A percentile compares a stretch with the other conserved stretches of the same genome.
phyloP scores from a whole-genome alignment of 2,888 invertebrate genomes.

The Spilarctia lutea region DNA sequence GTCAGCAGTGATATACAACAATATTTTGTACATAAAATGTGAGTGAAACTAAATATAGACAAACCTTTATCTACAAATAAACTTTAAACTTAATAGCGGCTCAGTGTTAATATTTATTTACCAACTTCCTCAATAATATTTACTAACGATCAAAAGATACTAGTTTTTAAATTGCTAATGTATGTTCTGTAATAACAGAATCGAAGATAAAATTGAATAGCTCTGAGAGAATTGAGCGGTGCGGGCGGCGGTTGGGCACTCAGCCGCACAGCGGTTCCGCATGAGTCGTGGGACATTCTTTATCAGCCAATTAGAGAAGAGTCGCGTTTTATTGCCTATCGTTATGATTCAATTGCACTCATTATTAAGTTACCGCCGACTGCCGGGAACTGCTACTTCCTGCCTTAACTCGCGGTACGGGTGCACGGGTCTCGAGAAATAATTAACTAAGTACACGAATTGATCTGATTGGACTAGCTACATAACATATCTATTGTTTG shows the following conservation, averaged over 20 bases:
- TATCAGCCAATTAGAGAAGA: constrained; percentile 19
- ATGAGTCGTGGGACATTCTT: constrained; percentile 13
- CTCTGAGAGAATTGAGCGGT: not conserved
- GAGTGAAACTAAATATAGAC: not conserved
- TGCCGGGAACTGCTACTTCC: constrained; percentile 18
- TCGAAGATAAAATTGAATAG: not conserved
- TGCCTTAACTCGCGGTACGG: not conserved
- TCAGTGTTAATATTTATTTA: not conserved
- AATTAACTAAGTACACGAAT: not conserved
- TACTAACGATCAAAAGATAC: not conserved
- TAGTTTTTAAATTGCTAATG: not conserved
- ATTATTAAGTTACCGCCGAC: constrained; percentile 22
- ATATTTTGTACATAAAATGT: not conserved
- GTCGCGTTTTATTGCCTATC: constrained; percentile 14
- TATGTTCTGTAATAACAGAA: not conserved
- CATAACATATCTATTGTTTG: not conserved
- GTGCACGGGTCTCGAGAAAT: not conserved
- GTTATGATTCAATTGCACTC: constrained; percentile 24
- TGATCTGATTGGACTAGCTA: not conserved
- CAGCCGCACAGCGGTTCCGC: constrained; percentile 5
- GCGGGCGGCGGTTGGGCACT: not conserved
- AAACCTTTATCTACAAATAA: not conserved
- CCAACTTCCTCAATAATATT: not conserved
- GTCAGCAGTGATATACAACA: not conserved
- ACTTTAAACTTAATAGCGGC: not conserved